Evolutionary conservation across 1,140 invertebrate species (phyloP), one percentile per base, ranked within the genome.

Genomic region (Phymastichus coffea): DNA sequence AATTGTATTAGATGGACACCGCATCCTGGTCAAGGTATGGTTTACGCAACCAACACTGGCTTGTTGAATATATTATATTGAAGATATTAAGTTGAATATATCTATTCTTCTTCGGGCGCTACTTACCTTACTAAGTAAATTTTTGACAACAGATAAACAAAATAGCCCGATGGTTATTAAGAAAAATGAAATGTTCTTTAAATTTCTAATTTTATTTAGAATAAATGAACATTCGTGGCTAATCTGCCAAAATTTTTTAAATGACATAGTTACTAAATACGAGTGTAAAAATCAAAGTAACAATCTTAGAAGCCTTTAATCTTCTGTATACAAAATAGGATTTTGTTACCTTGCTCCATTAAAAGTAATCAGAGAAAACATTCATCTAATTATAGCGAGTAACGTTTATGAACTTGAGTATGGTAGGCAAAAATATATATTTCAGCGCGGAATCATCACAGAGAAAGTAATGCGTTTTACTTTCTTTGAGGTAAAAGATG

Each of bases 1-100:
- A 94, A 94, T 80, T 93, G 90, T 65, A 89, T 93, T 26, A 81
- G 89, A 48, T 94, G 91, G 91, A 82, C 90, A 15, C 91, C 91
- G 0, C 83, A 85, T 23, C 83, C 90, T 12, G 92, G 92, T 0
- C 88, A 92, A 72, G 92, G 91, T 1, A 82, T 94, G 47, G 88
- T 93, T 26, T 94, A 92, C 76, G 91, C 90, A 2, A 93, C 92
- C 37, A 93, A 91, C 68, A 88, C 86, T 38, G 92, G 92, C 47
- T 87, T 91, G 69, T 81, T 94, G 10, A 86, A 87, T 66, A 86
- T 94, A 67, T 80, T 90, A 9, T 70, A 76, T 67, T 76, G 64
- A 72, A 51, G 9, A 20, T 4, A 9, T 12, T 12, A 15, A 7
- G 9, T 38, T 28, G 7, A 47, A 23, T 46, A 38, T n/a, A n/a